Percentiles rank a stretch among this genome's conserved stretches.
These are phyloP conservation scores for Xiphias gladius DNA, from an alignment of 2,113 vertebrate genomes.

Conservation along the genomic window DNA sequence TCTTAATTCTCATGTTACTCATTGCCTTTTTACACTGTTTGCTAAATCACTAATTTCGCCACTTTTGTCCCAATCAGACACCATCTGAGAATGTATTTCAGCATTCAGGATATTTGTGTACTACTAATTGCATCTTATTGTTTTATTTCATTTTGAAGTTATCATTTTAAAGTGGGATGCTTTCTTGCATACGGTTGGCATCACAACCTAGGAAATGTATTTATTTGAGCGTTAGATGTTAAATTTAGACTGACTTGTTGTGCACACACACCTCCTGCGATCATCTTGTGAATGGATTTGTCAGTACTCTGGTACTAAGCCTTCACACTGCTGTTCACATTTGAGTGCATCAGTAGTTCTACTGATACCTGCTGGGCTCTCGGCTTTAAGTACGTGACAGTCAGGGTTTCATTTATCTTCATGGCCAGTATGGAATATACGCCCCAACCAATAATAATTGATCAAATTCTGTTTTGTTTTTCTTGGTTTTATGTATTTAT, in stretches of 20 bases:
- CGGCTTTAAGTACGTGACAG: conserved; percentile 11
- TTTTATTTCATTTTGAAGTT: not conserved
- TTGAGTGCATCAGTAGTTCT: conserved; percentile 26
- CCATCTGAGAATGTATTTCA: conserved; percentile 66
- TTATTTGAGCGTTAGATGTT: conserved; percentile 47
- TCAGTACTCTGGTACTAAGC: conserved; percentile 7
- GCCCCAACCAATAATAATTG: conserved; percentile 21
- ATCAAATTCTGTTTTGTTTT: not conserved
- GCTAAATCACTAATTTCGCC: not conserved
- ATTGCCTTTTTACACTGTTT: conserved; percentile 50
- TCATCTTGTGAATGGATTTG: not conserved
- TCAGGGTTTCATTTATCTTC: conserved; percentile 12
- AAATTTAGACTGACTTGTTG: conserved; percentile 9
- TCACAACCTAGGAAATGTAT: conserved; percentile 21
- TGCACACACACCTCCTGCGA: conserved; percentile 5
- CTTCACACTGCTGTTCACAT: conserved; percentile 43
- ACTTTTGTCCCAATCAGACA: conserved; percentile 41
- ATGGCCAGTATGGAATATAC: conserved; percentile 21
- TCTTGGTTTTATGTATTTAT: too few species aligned
- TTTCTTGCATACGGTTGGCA: conserved; percentile 28
- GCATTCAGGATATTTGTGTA: conserved; percentile 50
- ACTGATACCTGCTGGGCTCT: conserved; percentile 6
- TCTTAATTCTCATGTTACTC: conserved; percentile 47
- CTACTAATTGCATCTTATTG: not conserved
- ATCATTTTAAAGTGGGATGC: conserved; percentile 20